Percentiles rank a stretch among this genome's conserved stretches.
Evolutionary conservation across 2,888 invertebrate species (phyloP).

Genomic region (Tenthredo distinguenda): DNA sequence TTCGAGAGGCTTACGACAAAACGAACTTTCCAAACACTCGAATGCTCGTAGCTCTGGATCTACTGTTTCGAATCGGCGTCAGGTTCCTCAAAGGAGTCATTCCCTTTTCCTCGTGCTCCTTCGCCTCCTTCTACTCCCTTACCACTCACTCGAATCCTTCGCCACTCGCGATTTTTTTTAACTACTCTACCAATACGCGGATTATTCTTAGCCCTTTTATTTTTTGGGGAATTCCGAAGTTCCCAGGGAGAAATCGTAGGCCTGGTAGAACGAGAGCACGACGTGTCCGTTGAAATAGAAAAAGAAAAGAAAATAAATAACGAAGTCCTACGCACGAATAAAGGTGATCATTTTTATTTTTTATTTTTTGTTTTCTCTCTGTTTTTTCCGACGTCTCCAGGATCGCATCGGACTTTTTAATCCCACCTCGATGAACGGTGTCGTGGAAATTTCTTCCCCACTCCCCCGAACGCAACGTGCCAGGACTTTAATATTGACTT

Average conservation of each 20-base stretch:
- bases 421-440: neutral
- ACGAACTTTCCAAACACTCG: constrained; percentile 40
- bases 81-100: neutral
- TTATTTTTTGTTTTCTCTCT: neutral
- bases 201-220: neutral
- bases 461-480: neutral
- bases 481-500: neutral
- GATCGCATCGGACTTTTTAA: neutral
- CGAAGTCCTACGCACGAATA: neutral
- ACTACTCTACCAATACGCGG: neutral
- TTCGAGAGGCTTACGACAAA: constrained; percentile 38
- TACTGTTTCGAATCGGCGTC: constrained; percentile 1
- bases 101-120: neutral
- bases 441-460: neutral
- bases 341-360: neutral
- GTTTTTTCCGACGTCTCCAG: neutral
- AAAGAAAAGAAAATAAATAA: too few relatives aligned
- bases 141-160: neutral
- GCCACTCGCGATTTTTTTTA: neutral
- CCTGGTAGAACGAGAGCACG: neutral
- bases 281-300: too few relatives aligned
- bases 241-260: neutral
- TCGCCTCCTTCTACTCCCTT: neutral
- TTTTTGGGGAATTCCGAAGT: neutral
- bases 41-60: neutral